These are phyloP conservation scores for Peucedramus taeniatus DNA, from an alignment of 2,113 vertebrate species.

Conservation along the genomic window DNA sequence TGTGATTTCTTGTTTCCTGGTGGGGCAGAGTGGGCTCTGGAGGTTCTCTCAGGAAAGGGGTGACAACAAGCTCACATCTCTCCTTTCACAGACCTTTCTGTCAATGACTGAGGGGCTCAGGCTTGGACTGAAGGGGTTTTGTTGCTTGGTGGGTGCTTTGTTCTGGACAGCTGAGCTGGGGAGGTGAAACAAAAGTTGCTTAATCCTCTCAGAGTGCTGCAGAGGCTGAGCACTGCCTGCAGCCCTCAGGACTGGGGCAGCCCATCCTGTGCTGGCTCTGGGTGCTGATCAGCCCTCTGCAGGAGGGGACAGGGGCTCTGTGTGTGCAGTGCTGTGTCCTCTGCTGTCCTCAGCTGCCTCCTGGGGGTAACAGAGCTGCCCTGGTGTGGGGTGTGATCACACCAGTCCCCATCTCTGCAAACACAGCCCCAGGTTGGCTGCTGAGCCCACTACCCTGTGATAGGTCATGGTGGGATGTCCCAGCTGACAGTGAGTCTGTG, in stretches of 20 bases:
- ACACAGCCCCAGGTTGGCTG: not conserved
- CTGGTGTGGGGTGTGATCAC: rapidly evolving
- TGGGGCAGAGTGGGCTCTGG: too few relatives aligned
- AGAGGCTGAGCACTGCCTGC: not conserved
- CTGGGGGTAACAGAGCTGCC: not conserved
- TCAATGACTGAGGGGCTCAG: rapidly evolving
- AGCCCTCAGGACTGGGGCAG: not conserved
- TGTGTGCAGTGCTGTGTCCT: not conserved
- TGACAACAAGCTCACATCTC: rapidly evolving
- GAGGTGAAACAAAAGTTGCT: slow-evolving; percentile 31
- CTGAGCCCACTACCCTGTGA: rapidly evolving
- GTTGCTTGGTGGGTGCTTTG: not conserved
- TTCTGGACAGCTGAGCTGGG: slow-evolving; percentile 10
- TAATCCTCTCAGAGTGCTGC: slow-evolving; percentile 31
- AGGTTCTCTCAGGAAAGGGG: not conserved
- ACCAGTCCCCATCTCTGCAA: not conserved
- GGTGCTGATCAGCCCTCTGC: not conserved
- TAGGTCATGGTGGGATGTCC: rapidly evolving
- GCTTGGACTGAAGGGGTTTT: not conserved
- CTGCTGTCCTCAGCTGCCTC: not conserved
- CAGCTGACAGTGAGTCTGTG: not conserved
- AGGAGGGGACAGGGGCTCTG: not conserved
- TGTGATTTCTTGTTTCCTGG: not conserved
- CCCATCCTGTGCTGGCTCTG: not conserved
- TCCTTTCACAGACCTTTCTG: not conserved